These are phyloP conservation scores for Oscheius sp. DNA, from an alignment of 2,888 invertebrate genomes.

Conservation along the genomic window DNA sequence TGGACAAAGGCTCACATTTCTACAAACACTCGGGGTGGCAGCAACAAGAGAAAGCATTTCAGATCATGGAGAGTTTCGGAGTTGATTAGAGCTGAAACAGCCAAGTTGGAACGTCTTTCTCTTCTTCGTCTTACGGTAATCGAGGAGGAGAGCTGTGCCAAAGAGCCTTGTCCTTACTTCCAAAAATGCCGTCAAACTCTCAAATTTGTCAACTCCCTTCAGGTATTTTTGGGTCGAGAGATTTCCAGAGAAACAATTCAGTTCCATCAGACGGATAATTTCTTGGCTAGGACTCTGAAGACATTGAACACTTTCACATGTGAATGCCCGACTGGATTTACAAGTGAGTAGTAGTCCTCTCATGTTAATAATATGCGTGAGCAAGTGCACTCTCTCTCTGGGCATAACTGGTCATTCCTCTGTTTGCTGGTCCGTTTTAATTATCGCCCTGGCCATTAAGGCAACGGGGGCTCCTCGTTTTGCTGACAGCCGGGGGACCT, in stretches of 20 bases:
- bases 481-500: conserved; percentile 9
- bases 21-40: conserved; percentile 27
- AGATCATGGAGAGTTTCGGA: conserved; percentile 60
- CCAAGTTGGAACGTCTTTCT: conserved; percentile 50
- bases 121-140: conserved; percentile 50
- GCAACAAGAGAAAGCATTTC: conserved; percentile 47
- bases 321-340: conserved; percentile 68
- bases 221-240: conserved; percentile 15
- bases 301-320: conserved; percentile 64
- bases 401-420: conserved; percentile 15
- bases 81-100: conserved; percentile 42
- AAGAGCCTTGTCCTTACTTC: conserved; percentile 67
- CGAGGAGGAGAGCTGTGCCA: conserved; percentile 59
- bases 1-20: conserved; percentile 7
- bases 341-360: conserved; percentile 54
- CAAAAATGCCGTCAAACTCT: conserved; percentile 64
- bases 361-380: conserved; percentile 3
- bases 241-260: conserved; percentile 29
- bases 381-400: conserved; percentile 14
- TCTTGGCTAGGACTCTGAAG: conserved; percentile 60
- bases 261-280: conserved; percentile 65
- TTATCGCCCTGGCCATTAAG: conserved; percentile 23
- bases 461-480: background rate
- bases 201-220: conserved; percentile 57
- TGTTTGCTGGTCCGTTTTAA: conserved; percentile 25